Percentiles rank a stretch among this genome's conserved stretches.
Conservation (phyloP, 2,113 vertebrate genomes). For the Aptenodytes forsteri region DNA sequence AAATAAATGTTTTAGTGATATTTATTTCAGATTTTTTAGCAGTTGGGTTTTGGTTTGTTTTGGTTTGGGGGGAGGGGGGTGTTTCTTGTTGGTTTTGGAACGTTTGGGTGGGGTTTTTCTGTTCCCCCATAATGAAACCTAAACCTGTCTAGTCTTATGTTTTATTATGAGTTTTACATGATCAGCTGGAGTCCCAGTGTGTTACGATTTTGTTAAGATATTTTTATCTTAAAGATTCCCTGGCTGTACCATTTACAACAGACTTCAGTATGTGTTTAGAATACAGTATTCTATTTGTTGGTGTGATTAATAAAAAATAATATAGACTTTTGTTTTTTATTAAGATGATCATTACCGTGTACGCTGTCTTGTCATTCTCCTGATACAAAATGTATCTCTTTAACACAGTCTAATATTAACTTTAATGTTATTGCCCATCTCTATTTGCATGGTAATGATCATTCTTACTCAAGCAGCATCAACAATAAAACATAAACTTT, state of each 20-base stretch:
- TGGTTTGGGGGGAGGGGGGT: accelerated
- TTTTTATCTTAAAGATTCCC: background rate
- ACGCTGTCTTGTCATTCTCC: background rate
- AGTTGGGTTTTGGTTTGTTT: background rate
- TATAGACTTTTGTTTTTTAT: background rate
- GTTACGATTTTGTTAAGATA: background rate
- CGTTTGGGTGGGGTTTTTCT: background rate
- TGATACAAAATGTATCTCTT: background rate
- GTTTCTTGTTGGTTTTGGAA: background rate
- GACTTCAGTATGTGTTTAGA: background rate
- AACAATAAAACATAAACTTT: background rate
- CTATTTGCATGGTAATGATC: background rate
- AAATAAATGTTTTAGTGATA: background rate
- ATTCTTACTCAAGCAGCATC: background rate
- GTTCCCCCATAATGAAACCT: background rate
- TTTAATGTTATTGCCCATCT: background rate
- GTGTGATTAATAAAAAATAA: background rate
- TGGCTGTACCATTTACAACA: background rate
- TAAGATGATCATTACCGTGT: background rate
- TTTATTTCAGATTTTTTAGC: background rate
- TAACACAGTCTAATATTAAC: background rate
- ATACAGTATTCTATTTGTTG: background rate
- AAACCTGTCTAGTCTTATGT: background rate
- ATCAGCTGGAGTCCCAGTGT: background rate
- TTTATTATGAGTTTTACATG: background rate